phyloP scores from a whole-genome alignment of 2,888 invertebrate genomes.

The Agrochola lychnidis region DNA sequence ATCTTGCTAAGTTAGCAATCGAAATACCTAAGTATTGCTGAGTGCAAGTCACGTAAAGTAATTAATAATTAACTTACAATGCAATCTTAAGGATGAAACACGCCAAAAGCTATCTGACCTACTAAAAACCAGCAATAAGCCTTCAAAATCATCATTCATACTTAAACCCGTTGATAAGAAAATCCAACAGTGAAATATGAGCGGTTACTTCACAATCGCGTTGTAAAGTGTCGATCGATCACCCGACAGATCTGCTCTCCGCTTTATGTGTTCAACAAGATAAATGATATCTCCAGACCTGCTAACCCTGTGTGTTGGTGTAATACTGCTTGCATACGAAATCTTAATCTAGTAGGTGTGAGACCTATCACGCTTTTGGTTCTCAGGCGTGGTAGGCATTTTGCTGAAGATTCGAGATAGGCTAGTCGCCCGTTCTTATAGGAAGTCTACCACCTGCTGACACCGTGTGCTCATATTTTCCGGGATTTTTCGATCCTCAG shows the following conservation, averaged over 20 bases:
- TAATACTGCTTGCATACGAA: conserved; percentile 4
- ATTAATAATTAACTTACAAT: conserved; percentile 3
- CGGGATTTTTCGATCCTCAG: too few species aligned
- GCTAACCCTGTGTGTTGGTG: conserved; percentile 11
- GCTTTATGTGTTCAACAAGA: conserved; percentile 47
- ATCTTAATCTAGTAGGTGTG: conserved; percentile 33
- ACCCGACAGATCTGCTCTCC: conserved; percentile 27
- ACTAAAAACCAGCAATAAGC: conserved; percentile 13
- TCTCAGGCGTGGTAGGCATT: not conserved
- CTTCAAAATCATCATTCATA: conserved; percentile 50
- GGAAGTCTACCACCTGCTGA: not conserved
- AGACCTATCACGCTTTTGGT: conserved; percentile 26
- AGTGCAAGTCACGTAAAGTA: not conserved
- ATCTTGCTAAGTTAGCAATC: not conserved
- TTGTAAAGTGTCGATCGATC: conserved; percentile 52
- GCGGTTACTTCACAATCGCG: conserved; percentile 54
- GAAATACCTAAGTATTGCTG: not conserved
- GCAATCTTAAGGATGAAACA: not conserved
- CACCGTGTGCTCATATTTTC: too few species aligned
- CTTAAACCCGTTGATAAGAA: conserved; percentile 53
- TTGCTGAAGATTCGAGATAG: not conserved
- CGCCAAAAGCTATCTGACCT: conserved; percentile 26
- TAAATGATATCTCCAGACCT: conserved; percentile 53
- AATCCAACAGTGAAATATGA: conserved; percentile 53
- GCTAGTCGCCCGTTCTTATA: not conserved